Conservation (phyloP, 2,113 vertebrate genomes). For the Telmatochromis sp. region DNA sequence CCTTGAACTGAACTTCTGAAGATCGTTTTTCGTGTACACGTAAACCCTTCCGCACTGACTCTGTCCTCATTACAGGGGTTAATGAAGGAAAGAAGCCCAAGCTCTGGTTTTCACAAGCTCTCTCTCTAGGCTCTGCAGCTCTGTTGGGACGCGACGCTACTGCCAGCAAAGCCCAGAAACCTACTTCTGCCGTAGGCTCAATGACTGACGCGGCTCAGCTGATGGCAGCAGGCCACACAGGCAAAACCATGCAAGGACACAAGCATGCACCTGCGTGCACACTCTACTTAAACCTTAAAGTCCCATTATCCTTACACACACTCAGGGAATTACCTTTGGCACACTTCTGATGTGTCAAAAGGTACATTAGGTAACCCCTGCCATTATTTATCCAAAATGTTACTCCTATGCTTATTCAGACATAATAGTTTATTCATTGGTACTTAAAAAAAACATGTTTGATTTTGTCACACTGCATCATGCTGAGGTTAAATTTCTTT, state of each 20-base stretch:
- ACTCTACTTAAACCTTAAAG: conserved; percentile 12
- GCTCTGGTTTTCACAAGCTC: neutral
- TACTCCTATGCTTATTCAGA: neutral
- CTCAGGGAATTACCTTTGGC: conserved; percentile 18
- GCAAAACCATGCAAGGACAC: neutral
- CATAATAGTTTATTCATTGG: neutral
- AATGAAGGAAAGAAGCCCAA: conserved; percentile 36
- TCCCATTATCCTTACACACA: neutral
- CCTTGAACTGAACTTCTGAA: neutral
- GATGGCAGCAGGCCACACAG: neutral
- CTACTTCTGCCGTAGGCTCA: conserved; percentile 54
- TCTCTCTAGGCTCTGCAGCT: neutral
- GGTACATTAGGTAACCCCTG: neutral
- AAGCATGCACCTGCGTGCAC: neutral
- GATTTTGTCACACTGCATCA: neutral
- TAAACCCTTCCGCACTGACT: conserved; percentile 4
- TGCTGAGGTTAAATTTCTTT: neutral
- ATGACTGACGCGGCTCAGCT: conserved; percentile 22
- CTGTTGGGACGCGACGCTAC: conserved; percentile 26
- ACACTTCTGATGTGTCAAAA: neutral
- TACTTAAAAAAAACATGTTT: neutral
- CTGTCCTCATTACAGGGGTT: conserved; percentile 62
- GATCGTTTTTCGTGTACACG: neutral
- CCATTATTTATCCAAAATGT: neutral
- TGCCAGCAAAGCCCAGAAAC: conserved; percentile 67